Evolutionary conservation across 1,140 invertebrate genomes (phyloP).

Genomic region (Macrotrachela quadricornifera): DNA sequence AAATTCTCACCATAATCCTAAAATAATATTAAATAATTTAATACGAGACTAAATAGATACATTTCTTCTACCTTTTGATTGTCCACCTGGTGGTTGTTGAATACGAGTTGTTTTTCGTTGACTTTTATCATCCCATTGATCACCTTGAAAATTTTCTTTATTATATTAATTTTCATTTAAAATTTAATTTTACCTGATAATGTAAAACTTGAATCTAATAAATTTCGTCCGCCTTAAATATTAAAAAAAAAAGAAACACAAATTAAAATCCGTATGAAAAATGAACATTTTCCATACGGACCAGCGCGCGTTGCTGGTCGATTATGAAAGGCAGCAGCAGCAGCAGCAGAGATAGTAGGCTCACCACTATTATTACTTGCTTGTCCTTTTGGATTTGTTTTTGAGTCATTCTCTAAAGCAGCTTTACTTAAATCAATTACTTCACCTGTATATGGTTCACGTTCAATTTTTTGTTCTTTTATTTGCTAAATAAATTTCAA

Average conservation of each 20-base stretch:
- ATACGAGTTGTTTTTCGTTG: slow-evolving; percentile 25
- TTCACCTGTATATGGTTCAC: slow-evolving; percentile 27
- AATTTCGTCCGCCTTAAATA: slow-evolving; percentile 37
- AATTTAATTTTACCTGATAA: slow-evolving; percentile 29
- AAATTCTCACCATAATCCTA: no score
- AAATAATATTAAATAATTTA: no score
- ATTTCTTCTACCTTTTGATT: slow-evolving; percentile 17
- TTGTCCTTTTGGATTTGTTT: not conserved
- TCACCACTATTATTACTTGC: not conserved
- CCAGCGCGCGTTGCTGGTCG: slow-evolving; percentile 11
- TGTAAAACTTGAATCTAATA: slow-evolving; percentile 79
- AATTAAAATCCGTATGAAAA: no score
- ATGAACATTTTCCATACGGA: slow-evolving; percentile 4
- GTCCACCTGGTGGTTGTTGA: slow-evolving; percentile 33
- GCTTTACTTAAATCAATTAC: slow-evolving; percentile 14
- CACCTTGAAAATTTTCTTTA: slow-evolving; percentile 17
- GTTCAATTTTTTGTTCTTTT: slow-evolving; percentile 24
- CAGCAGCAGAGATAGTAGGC: slow-evolving; percentile 1
- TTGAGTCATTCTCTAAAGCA: not conserved
- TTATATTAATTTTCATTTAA: not conserved
- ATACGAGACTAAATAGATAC: no score
- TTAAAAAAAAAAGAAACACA: no score
- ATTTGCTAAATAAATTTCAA: not conserved
- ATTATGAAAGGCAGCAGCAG: slow-evolving; percentile 12
- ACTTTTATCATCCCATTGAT: slow-evolving; percentile 32